Base-by-base conservation (phyloP, 2,113 vertebrate genomes). In the Tringa solitaria region DNA sequence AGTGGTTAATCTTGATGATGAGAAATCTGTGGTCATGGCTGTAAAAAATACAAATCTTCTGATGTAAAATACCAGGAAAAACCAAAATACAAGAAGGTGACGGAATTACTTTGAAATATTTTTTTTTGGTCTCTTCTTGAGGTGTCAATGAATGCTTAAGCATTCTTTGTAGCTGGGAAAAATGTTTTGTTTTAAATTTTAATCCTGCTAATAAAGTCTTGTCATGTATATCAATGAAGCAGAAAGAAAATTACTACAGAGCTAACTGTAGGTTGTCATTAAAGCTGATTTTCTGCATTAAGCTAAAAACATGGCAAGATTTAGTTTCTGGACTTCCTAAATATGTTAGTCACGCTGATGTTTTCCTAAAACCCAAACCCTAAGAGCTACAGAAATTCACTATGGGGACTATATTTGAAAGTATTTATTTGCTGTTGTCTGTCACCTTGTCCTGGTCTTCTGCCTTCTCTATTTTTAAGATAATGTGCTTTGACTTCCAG, bases 201-300 rank as follows among this genome's bases (percentile, higher is more conserved):
- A 93, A 77, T 73, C 89, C 60, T 82, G 65, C 86, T 94, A 82
- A 90, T 89, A 89, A 89, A 95, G 43, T 93, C 90, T 93, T 96
- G 90, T 97, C 87, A 88, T 77, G 54, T 65, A 50, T 96, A 83
- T 94, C 92, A 94, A 9, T 72, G 93, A 92, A 74, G 80, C 91
- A 96, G 95, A 94, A 96, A 89, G 97, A 86, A 95, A 89, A 96
- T 91, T 65, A 83, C 91, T 82, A 76, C 73, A 39, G 63, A 96
- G 96, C 84, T 98, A 92, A 96, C 95, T 81, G 93, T 69, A 90
- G 96, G 95, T 90, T 97, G 97, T 97, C 97, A 95, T 96, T 92
- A 87, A 93, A 92, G 75, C 87, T 84, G 89, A 87, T 94, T 96
- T 92, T 79, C 12, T 87, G 61, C 56, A 57, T 20, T 73, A 92